phyloP scores from a whole-genome alignment of 2,113 vertebrate species.

The Danio rerio region DNA sequence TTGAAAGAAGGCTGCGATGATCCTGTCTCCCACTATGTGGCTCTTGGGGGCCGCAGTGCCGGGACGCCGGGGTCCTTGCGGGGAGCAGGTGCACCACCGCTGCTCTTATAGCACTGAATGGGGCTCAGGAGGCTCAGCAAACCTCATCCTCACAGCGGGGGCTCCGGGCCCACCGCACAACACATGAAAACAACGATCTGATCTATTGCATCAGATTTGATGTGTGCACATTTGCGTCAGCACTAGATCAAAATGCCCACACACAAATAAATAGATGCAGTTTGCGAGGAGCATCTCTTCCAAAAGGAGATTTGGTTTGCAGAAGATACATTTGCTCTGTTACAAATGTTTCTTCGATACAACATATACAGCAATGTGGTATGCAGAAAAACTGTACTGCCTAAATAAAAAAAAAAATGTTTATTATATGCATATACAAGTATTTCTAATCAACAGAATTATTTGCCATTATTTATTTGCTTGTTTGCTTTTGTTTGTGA shows the following conservation, averaged over 20 bases:
- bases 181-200: background rate
- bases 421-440: too few relatives aligned
- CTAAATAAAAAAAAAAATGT: too few relatives aligned
- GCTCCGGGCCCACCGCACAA: slow-evolving; percentile 18
- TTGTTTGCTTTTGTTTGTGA: too few relatives aligned
- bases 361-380: background rate
- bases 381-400: too few relatives aligned
- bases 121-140: slow-evolving; percentile 51
- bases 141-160: slow-evolving; percentile 16
- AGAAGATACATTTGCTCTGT: background rate
- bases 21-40: slow-evolving; percentile 70
- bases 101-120: slow-evolving; percentile 52
- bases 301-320: too few relatives aligned
- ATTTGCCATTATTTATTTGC: too few relatives aligned
- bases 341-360: background rate
- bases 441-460: too few relatives aligned
- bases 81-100: slow-evolving; percentile 71
- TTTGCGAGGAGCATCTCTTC: background rate
- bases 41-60: slow-evolving; percentile 64
- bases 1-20: slow-evolving; percentile 59
- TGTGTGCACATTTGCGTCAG: slow-evolving; percentile 4
- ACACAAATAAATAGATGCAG: background rate
- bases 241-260: background rate
- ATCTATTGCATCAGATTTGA: slow-evolving; percentile 11
- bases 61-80: slow-evolving; percentile 65